Evolutionary conservation across 2,888 invertebrate species (phyloP), one percentile per base, ranked within the genome.

Genomic region (Drosophila austrosaltans): DNA sequence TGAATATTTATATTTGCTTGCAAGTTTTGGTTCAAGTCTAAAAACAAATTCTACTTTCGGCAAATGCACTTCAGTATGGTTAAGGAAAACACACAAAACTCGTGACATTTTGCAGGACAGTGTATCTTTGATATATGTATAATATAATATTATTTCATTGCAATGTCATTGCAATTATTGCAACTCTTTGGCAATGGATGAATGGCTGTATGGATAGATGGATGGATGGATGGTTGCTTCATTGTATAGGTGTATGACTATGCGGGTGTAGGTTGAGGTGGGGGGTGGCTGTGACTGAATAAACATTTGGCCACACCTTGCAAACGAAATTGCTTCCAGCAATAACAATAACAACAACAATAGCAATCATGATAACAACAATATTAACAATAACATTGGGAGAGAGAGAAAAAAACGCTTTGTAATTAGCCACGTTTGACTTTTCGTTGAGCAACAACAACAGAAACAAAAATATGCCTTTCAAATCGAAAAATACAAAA

Each of bases 391-490:
- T 54, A 36, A 53, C 28, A 69, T 57, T 25, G 22, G 16, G 44
- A 48, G 44, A 48, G 44, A 48, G 42, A 42, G 42, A 63, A 25
- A 61, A 63, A 48, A 57, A 39, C 44, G 69, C 71, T 76, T 75
- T 76, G 82, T 79, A 87, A 85, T 87, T 79, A 86, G 86, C 84
- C 74, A 86, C 81, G 72, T 76, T 84, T 79, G 71, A 77, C 79
- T 77, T 82, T 72, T 71, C 66, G 70, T 74, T 81, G 63, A 44
- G 81, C 83, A 81, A 77, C 77, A 75, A 66, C 39, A 60, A 25
- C 66, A 73, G 58, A 0, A 72, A 66, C 75, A 76, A 77, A 78
- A 78, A 74, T 77, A 77, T 66, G 84, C 88, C 88, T 88, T 85
- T 88, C 85, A 67, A 85, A 85, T 87, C 66, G 70, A 74, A n/a